Conservation (phyloP, 2,797 vertebrate species). For the Rhadinocentrus ornatus region DNA sequence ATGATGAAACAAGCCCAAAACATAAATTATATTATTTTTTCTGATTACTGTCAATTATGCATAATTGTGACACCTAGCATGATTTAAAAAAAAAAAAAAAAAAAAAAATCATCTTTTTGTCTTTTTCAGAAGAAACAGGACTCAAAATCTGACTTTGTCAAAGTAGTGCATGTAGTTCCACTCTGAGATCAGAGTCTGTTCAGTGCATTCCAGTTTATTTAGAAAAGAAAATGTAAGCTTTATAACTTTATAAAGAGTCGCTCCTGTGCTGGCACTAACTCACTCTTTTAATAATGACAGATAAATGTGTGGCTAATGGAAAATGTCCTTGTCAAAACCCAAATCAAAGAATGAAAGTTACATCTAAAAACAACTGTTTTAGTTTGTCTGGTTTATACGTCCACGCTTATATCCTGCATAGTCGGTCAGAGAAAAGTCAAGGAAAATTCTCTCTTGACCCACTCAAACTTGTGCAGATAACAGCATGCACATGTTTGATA, state of each 20-base stretch:
- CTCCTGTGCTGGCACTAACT: neutral
- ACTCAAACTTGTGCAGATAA: neutral
- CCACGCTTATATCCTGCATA: too few relatives aligned
- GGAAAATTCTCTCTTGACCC: neutral
- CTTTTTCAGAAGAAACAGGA: too few relatives aligned
- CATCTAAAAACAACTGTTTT: neutral
- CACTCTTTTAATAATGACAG: neutral
- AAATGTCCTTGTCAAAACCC: neutral
- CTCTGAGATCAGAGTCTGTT: neutral
- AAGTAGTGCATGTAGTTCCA: neutral
- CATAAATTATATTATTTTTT: too few relatives aligned
- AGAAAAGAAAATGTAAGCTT: neutral
- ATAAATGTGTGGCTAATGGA: neutral
- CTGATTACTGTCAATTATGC: neutral
- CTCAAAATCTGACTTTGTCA: neutral
- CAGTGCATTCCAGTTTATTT: neutral
- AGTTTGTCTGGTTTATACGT: neutral
- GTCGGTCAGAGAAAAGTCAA: too few relatives aligned
- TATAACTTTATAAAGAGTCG: neutral
- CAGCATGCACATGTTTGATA: neutral
- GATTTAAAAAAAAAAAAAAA: neutral
- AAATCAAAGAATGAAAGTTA: neutral
- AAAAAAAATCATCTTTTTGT: too few relatives aligned
- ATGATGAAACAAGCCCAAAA: too few relatives aligned
- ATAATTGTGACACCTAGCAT: neutral